Conservation (phyloP, 1,140 invertebrate genomes). For the Hylaeus volcanicus region DNA sequence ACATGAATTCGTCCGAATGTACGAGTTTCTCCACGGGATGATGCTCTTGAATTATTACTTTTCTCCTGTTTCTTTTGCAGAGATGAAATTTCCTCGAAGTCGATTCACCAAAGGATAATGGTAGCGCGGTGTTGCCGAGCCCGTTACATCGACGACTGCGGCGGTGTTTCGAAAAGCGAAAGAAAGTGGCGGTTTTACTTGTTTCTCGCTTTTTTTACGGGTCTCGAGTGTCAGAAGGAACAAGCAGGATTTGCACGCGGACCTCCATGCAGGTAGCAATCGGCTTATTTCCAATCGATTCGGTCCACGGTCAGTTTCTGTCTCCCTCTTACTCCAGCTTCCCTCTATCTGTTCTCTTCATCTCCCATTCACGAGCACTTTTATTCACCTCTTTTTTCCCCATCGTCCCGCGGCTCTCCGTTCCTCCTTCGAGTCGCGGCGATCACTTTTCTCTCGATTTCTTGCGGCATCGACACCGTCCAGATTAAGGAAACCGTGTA, state of each 20-base stretch:
- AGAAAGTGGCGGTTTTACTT: conserved; percentile 42
- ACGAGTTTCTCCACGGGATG: neutral
- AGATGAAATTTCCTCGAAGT: conserved; percentile 21
- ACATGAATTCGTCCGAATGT: neutral
- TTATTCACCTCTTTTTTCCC: conserved; percentile 16
- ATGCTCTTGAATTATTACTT: neutral
- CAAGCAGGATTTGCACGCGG: conserved; percentile 63
- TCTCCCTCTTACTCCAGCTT: conserved; percentile 32
- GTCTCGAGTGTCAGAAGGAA: conserved; percentile 61
- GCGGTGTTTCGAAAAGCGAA: conserved; percentile 35
- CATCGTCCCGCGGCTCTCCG: neutral
- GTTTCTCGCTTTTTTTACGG: conserved; percentile 40
- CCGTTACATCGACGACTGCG: neutral
- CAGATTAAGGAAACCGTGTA: conserved; percentile 5
- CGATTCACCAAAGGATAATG: conserved; percentile 43
- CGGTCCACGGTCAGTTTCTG: conserved; percentile 52
- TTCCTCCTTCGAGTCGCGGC: neutral
- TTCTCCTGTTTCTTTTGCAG: too few species aligned
- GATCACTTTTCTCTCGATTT: neutral
- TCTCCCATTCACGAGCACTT: conserved; percentile 56
- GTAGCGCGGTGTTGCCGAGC: neutral
- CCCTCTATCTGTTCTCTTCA: conserved; percentile 15
- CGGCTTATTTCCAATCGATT: conserved; percentile 69
- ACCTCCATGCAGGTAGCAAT: conserved; percentile 67
- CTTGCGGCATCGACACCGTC: conserved; percentile 4